Base-by-base conservation (phyloP, 1,140 invertebrate species). In the Apolygus lucorum region DNA sequence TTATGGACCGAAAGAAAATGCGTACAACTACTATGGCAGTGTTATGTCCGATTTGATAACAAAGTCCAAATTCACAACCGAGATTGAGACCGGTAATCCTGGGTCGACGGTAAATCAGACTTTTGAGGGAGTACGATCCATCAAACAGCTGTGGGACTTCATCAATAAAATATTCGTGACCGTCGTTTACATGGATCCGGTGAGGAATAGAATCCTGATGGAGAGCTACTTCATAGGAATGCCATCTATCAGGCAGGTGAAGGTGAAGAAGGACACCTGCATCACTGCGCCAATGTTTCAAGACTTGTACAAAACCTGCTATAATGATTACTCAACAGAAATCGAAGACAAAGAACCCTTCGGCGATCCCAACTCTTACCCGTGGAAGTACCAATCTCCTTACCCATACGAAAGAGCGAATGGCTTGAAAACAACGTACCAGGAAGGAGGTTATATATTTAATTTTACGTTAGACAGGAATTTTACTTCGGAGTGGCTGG, bases 241-340 rank as follows among this genome's bases (percentile, higher is more conserved):
- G 4, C 54, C 54, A 59, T 4, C 11, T 11, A 22, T 59, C 13
- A 8, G 54, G 11, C 11, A 14, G 22, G 22, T 59, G 4, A 8
- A 21, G 4, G 54, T 59, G 11, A 59, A 4, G 54, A 13, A 24
- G 8, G 22, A 59, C 54, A 17, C 54, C 22, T 59, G 54, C 54
- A 59, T 14, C 8, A 59, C 54, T 59, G 54, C 54, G 4, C 11
- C 54, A 13, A 11, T 59, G 22, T 59, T 59, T 22, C 2, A 59
- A 59, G 54, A 59, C 22, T 24, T 59, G 22, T 59, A 14, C 22
- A 59, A 59, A 59, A 59, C 54, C 8, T 59, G 54, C 22, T 59
- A 59, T 22, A 21, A 24, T 22, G 8, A 14, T 4, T 59, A 14
- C 22, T 11, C 54, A 4, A 4, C 22, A 13, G 54, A 59, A 22